Evolutionary conservation across 2,797 vertebrate species (phyloP), one percentile per base, ranked within the genome.

Genomic region (Periophthalmus magnuspinnatus): DNA sequence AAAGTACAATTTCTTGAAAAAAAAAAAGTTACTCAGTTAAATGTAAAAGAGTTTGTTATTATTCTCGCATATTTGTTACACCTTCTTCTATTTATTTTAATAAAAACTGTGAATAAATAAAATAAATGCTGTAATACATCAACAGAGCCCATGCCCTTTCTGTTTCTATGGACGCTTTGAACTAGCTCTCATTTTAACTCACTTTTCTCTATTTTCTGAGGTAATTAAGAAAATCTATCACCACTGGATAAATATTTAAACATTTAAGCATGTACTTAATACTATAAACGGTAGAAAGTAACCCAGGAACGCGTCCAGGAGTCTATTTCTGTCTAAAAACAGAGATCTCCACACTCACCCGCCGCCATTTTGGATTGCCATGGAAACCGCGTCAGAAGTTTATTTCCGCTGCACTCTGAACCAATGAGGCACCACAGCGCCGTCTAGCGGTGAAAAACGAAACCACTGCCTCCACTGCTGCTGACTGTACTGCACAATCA

Each of bases 321-420:
- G 38, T 62, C 21, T 63, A 22, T 60, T 38, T 5, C 5, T 2
- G 13, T 55, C 24, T 68, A 54, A 2, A 68, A 8, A 2, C 5
- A 0, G 6, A 2, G 8, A 17, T 3, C 10, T 7, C 6, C 32
- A 14, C 32, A 32, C 85, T 89, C 17, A 91, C 90, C 87, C 0
- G 75, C 34, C 83, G 88, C 86, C 88, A 90, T 90, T 64, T 84
- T 32, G 34, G 57, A 66, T 73, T 75, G 8, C 79, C 79, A 73
- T 87, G 84, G 88, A 84, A 83, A 90, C 84, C 19, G 55, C 11
- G 11, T 5, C 45, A 1, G 52, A 3, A 0, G n/a, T 59, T 74
- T 84, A 85, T 75, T 79, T 86, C 76, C 28, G 17, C 2, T 45
- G 0, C 0, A 2, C 16, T 52, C 11, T 3, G 38, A 41, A 41